Evolutionary conservation across 1,140 invertebrate genomes (phyloP).

Genomic region (Drosophila ohnishii): DNA sequence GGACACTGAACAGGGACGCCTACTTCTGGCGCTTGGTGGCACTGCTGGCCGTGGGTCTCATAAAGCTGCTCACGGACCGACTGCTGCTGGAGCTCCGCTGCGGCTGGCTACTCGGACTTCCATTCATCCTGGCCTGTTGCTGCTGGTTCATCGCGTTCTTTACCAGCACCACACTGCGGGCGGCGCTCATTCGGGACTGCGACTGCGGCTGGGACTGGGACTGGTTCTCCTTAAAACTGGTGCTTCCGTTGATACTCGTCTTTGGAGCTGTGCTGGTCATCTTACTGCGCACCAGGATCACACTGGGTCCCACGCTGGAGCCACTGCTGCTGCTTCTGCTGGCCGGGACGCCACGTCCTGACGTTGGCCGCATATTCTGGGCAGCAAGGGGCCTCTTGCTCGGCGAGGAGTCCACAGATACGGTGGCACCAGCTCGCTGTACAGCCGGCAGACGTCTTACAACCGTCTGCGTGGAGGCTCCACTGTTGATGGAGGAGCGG

Average conservation of each 20-base stretch:
- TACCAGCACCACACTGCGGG: slow-evolving; percentile 74
- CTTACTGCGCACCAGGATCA: slow-evolving; percentile 71
- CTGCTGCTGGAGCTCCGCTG: slow-evolving; percentile 55
- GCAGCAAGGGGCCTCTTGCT: slow-evolving; percentile 73
- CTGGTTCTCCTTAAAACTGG: slow-evolving; percentile 78
- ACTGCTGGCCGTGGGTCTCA: slow-evolving; percentile 84
- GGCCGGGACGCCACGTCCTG: slow-evolving; percentile 85
- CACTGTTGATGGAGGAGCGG: slow-evolving; percentile 91
- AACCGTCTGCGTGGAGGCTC: slow-evolving; percentile 90
- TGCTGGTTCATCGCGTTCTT: slow-evolving; percentile 73
- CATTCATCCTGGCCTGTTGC: slow-evolving; percentile 43
- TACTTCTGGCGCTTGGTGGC: slow-evolving; percentile 83
- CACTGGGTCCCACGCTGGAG: slow-evolving; percentile 84
- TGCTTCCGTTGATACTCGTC: slow-evolving; percentile 53
- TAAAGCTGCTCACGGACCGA: slow-evolving; percentile 84
- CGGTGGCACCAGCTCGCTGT: slow-evolving; percentile 62
- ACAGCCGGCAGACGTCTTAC: slow-evolving; percentile 86
- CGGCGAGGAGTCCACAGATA: slow-evolving; percentile 76
- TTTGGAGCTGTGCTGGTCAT: slow-evolving; percentile 27
- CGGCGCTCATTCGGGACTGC: slow-evolving; percentile 53
- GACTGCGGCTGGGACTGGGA: slow-evolving; percentile 27
- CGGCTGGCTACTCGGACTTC: slow-evolving; percentile 44
- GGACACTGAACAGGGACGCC: slow-evolving; percentile 35
- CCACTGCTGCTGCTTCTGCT: slow-evolving; percentile 89
- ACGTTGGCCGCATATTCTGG: slow-evolving; percentile 54